Evolutionary conservation across 1,140 invertebrate species (phyloP), one percentile per base, ranked within the genome.

Genomic region (Aphis gossypii): DNA sequence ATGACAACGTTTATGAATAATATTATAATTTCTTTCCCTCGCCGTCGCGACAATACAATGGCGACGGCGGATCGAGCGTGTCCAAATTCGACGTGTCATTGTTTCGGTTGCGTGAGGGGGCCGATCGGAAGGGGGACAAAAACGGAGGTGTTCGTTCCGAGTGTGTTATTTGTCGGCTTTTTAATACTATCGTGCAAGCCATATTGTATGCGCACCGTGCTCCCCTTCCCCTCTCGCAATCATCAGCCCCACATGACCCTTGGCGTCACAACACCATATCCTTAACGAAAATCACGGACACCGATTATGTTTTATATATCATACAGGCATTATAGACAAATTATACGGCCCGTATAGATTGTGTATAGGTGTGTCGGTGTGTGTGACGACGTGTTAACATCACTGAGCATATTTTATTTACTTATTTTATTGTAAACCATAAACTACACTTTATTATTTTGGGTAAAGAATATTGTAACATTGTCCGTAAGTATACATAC

Each of bases 1-100:
- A 92, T 82, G 68, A 92, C 68, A 25, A 46, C 90, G 68, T 89
- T 92, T 92, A 84, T 83, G 68, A 92, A 83, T 92, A 92, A 83
- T 51, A 84, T 83, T 83, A 83, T 51, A 83, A 92, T 83, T 48
- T 83, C n/a, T 83, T 48, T 48, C 25, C n/a, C n/a, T 23, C 1
- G 21, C n/a, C 38, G 9, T 25, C 30, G 23, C n/a, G 60, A 46
- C 20, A 30, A 51, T 76, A 92, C 91, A 92, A 92, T 92, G 91
- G 91, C 91, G 68, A 41, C 90, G 88, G 21, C 88, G 21, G 46
- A 38, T 38, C n/a, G 68, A 92, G 76, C 91, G 91, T 92, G 44
- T 92, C 90, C 44, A 92, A 92, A 92, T 46, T n/a, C 44, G 44
- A 68, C 60, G 44, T 82, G 90, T 92, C 91, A 92, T 83, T 92